These are phyloP conservation scores for Xylota segnis DNA, from an alignment of 2,888 invertebrate species.

Conservation along the genomic window DNA sequence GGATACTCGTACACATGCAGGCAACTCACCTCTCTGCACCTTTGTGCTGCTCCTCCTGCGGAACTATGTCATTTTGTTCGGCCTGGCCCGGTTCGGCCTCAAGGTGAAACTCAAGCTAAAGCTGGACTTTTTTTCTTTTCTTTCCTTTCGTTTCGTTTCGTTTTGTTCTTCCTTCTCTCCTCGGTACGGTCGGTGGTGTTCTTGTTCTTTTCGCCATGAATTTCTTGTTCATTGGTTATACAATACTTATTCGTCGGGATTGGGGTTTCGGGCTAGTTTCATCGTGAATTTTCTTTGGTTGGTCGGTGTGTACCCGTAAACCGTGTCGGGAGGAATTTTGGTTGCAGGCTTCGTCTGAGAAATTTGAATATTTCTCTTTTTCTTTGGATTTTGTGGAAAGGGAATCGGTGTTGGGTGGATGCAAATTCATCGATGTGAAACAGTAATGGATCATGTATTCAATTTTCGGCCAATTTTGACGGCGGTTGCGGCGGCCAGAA, in stretches of 20 bases:
- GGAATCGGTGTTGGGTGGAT: not conserved
- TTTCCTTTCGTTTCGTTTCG: too few species aligned
- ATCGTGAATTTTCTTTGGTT: slow-evolving; percentile 24
- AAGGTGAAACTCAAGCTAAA: slow-evolving; percentile 71
- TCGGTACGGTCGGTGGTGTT: slow-evolving; percentile 16
- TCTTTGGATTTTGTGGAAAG: not conserved
- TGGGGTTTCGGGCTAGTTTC: slow-evolving; percentile 52
- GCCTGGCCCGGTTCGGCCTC: slow-evolving; percentile 68
- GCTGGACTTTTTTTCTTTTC: slow-evolving; percentile 65
- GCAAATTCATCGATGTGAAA: not conserved
- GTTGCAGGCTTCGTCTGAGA: slow-evolving; percentile 29
- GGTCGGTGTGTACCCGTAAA: not conserved
- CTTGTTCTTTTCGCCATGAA: slow-evolving; percentile 33
- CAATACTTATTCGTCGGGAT: slow-evolving; percentile 38
- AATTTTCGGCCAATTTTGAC: slow-evolving; percentile 33
- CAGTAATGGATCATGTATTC: slow-evolving; percentile 26
- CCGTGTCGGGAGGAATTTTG: slow-evolving; percentile 24
- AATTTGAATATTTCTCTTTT: slow-evolving; percentile 38
- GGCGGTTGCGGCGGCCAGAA: slow-evolving; percentile 2
- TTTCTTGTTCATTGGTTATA: slow-evolving; percentile 48
- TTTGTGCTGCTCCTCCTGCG: slow-evolving; percentile 58
- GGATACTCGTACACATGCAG: slow-evolving; percentile 59
- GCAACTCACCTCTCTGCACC: slow-evolving; percentile 67
- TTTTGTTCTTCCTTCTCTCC: slow-evolving; percentile 5
- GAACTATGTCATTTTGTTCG: slow-evolving; percentile 73